These are phyloP conservation scores for Chiroxiphia lanceolata DNA, from an alignment of 2,797 vertebrate genomes.

Conservation along the genomic window DNA sequence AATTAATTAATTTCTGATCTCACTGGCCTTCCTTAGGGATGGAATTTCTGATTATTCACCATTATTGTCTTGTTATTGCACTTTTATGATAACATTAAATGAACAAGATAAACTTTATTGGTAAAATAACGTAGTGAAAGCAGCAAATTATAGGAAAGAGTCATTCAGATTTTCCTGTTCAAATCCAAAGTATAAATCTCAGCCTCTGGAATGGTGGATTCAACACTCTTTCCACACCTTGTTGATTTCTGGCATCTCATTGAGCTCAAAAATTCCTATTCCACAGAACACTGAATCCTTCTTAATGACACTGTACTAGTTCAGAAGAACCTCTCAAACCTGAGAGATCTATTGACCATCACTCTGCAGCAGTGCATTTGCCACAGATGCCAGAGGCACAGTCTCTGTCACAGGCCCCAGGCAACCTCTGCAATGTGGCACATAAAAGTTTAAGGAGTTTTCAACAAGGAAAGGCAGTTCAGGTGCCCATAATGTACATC, in stretches of 20 bases:
- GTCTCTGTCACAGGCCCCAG: not conserved
- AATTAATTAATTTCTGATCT: not conserved
- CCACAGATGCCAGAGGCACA: not conserved
- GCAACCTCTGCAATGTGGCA: not conserved
- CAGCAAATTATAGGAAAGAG: not conserved
- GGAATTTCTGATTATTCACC: slow-evolving; percentile 37
- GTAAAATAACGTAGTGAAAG: not conserved
- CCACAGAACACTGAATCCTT: not conserved
- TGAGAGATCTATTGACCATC: not conserved
- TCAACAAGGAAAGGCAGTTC: not conserved
- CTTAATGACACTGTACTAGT: not conserved
- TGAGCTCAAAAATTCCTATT: slow-evolving; percentile 16
- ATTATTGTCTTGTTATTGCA: slow-evolving; percentile 38
- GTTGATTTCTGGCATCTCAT: slow-evolving; percentile 18
- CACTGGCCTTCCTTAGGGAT: slow-evolving; percentile 27
- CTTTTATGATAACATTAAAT: not conserved
- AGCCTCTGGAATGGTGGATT: not conserved
- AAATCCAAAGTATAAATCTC: not conserved
- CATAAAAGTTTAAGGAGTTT: not conserved
- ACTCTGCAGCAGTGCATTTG: not conserved
- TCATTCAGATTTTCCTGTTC: not conserved
- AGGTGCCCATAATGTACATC: fast-evolving
- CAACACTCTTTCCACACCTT: not conserved
- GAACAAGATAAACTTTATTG: not conserved
- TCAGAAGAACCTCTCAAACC: not conserved